phyloP scores from a whole-genome alignment of 2,797 vertebrate species.

The Halcyon leucocephala region DNA sequence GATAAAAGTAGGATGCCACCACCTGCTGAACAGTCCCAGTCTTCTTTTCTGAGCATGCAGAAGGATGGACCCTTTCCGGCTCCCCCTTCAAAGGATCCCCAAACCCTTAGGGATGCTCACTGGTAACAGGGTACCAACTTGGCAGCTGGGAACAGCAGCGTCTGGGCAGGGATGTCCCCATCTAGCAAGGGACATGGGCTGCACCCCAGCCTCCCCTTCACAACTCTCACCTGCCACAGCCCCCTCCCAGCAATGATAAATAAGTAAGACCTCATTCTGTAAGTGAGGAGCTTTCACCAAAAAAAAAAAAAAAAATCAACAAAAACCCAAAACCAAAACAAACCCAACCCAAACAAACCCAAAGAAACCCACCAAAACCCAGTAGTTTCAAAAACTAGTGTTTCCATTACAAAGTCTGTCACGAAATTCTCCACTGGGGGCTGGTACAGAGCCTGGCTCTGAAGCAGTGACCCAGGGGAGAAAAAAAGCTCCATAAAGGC shows the following conservation, averaged over 20 bases:
- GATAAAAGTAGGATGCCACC: not conserved
- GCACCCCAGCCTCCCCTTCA: not conserved
- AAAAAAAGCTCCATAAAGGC: accelerated
- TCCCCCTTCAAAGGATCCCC: not conserved
- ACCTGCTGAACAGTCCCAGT: not conserved
- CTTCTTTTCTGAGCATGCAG: not conserved
- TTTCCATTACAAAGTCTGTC: not conserved
- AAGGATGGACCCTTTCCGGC: not conserved
- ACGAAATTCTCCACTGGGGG: not conserved
- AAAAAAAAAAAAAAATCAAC: no score
- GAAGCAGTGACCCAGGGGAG: not conserved
- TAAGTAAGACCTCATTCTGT: not conserved
- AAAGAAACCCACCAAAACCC: no score
- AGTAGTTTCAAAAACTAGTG: not conserved
- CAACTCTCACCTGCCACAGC: not conserved
- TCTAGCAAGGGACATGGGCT: not conserved
- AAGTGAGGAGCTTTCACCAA: not conserved
- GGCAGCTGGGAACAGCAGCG: not conserved
- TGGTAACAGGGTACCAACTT: not conserved
- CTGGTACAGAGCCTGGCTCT: not conserved
- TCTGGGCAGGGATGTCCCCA: not conserved
- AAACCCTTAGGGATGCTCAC: not conserved
- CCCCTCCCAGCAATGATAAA: not conserved
- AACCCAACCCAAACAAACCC: no score
- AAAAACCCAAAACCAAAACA: no score